Conservation (phyloP, 2,797 vertebrate genomes). For the Harpagifer antarcticus region DNA sequence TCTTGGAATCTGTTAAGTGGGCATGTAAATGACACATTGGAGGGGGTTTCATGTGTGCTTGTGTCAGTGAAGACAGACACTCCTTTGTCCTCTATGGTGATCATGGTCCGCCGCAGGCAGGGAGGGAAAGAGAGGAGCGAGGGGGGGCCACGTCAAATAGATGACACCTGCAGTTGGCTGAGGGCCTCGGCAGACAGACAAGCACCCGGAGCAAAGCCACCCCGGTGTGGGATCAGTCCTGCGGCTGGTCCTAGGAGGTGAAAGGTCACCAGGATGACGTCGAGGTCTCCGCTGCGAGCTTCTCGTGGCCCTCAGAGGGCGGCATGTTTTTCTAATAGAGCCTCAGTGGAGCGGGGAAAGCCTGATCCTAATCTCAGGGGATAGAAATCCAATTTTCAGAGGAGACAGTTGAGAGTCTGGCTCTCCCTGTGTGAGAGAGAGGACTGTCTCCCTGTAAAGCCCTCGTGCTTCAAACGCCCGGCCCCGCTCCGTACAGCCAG, state of each 20-base stretch:
- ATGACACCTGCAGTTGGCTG: conserved; percentile 74
- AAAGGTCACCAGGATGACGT: conserved; percentile 74
- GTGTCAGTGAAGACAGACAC: conserved; percentile 64
- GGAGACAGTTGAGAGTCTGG: conserved; percentile 83
- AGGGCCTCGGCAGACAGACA: conserved; percentile 55
- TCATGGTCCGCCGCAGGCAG: conserved; percentile 50
- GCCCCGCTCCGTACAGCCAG: conserved; percentile 44
- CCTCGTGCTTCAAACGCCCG: conserved; percentile 69
- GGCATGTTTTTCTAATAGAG: conserved; percentile 84
- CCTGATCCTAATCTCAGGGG: conserved; percentile 86
- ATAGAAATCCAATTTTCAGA: conserved; percentile 88
- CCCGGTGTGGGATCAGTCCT: conserved; percentile 69
- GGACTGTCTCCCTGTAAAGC: conserved; percentile 76
- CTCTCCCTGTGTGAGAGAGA: conserved; percentile 71
- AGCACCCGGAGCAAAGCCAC: conserved; percentile 64
- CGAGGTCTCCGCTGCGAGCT: conserved; percentile 55
- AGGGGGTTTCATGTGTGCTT: conserved; percentile 37
- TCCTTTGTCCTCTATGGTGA: conserved; percentile 66
- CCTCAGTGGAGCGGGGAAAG: conserved; percentile 72
- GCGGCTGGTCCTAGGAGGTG: conserved; percentile 67
- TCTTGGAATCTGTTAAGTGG: conserved; percentile 38
- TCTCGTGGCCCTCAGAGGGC: conserved; percentile 62
- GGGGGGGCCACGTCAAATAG: conserved; percentile 58
- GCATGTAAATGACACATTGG: conserved; percentile 50
- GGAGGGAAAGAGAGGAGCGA: background rate